Evolutionary conservation across 2,888 invertebrate species (phyloP).

Genomic region (Temnothorax unifasciatus): DNA sequence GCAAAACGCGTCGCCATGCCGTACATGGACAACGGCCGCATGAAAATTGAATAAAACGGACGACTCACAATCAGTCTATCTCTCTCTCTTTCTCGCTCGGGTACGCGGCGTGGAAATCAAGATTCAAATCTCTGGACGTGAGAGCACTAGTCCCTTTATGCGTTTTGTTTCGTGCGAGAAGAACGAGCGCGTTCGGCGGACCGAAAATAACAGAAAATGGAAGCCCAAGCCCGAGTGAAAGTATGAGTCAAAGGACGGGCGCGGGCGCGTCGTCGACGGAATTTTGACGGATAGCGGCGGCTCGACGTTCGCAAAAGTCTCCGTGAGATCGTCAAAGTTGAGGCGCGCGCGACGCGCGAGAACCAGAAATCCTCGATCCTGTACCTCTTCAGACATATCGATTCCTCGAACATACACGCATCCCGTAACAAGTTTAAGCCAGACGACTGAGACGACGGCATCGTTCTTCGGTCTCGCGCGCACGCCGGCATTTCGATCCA

Average conservation of each 20-base stretch:
- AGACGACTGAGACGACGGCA: slow-evolving; percentile 31
- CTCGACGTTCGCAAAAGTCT: not conserved
- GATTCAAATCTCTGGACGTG: slow-evolving; percentile 4
- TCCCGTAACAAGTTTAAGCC: slow-evolving; percentile 24
- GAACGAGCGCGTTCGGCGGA: slow-evolving; percentile 44
- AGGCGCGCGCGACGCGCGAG: not conserved
- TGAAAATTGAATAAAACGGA: slow-evolving; percentile 44
- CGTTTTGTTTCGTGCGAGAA: slow-evolving; percentile 38
- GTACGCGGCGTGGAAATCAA: slow-evolving; percentile 23
- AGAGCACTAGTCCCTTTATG: slow-evolving; percentile 43
- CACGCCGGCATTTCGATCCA: slow-evolving; percentile 52
- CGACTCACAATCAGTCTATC: not conserved
- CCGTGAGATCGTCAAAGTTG: not conserved
- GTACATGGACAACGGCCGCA: not conserved
- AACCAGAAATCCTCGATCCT: not conserved
- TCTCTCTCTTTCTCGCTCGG: not conserved
- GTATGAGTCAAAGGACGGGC: slow-evolving; percentile 30
- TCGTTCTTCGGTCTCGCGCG: slow-evolving; percentile 11
- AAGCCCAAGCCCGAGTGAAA: slow-evolving; percentile 51
- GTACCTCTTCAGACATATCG: not conserved
- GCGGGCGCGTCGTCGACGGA: not conserved
- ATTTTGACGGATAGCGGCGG: slow-evolving; percentile 24
- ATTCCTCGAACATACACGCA: slow-evolving; percentile 9
- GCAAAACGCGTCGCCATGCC: not conserved
- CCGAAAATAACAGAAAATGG: slow-evolving; percentile 52